phyloP scores from a whole-genome alignment of 1,140 invertebrate genomes.

The Physella acuta region DNA sequence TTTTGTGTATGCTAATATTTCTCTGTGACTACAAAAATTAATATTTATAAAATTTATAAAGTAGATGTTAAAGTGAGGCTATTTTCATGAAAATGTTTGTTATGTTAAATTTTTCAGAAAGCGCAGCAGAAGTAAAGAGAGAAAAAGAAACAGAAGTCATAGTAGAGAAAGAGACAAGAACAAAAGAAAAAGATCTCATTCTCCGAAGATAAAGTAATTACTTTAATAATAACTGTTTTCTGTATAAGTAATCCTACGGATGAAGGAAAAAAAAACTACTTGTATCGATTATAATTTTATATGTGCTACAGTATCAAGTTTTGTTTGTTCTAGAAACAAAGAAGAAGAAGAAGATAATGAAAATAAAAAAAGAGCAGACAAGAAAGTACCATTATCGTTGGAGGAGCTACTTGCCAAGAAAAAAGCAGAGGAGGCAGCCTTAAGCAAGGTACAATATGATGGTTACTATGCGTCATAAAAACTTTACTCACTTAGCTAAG shows the following conservation, averaged over 20 bases:
- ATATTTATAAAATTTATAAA: not conserved
- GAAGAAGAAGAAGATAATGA: constrained; percentile 63
- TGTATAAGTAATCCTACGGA: too few species aligned
- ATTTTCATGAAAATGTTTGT: constrained; percentile 2
- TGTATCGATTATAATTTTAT: not conserved
- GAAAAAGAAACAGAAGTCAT: constrained; percentile 28
- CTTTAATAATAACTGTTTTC: too few species aligned
- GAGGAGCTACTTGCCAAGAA: constrained; percentile 96
- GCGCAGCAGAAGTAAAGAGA: constrained; percentile 41
- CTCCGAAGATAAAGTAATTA: constrained; percentile 32
- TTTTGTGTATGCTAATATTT: not conserved
- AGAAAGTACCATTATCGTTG: constrained; percentile 77
- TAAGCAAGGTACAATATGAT: constrained; percentile 65
- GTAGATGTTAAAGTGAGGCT: not conserved
- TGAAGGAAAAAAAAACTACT: not conserved
- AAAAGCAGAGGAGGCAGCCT: constrained; percentile 87
- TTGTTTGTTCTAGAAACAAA: constrained; percentile 6
- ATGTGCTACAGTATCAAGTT: not conserved
- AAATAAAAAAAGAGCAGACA: constrained; percentile 65
- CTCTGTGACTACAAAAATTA: not conserved
- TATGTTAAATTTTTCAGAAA: constrained; percentile 29
- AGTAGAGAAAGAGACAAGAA: constrained; percentile 32
- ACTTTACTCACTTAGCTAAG: not conserved
- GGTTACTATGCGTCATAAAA: not conserved
- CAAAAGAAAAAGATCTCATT: constrained; percentile 37